Evolutionary conservation across 2,113 vertebrate genomes (phyloP).

Genomic region (Planiliza haematocheilus): DNA sequence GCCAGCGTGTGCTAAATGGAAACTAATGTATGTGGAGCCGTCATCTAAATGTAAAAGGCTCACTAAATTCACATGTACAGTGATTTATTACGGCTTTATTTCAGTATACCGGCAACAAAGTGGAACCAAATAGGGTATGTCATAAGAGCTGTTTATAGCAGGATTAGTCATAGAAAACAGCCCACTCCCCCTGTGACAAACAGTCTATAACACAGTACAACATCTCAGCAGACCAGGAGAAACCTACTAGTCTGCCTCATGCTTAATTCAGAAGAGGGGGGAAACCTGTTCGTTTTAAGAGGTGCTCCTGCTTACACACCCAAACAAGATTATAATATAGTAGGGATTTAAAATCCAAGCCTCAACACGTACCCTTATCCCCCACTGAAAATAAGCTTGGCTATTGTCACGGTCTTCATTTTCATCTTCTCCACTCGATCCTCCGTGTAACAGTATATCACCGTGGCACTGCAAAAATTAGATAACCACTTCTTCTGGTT

Average conservation of each 20-base stretch:
- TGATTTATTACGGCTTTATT: constrained; percentile 44
- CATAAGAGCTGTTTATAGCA: constrained; percentile 78
- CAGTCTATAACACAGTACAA: constrained; percentile 65
- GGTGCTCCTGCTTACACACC: constrained; percentile 24
- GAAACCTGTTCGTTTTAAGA: constrained; percentile 26
- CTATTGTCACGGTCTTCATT: constrained; percentile 56
- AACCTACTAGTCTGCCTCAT: constrained; percentile 43
- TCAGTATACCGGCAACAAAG: constrained; percentile 48
- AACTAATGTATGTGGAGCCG: constrained; percentile 13
- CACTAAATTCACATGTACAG: constrained; percentile 12
- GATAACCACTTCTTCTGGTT: constrained; percentile 44
- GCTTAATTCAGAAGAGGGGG: constrained; percentile 20
- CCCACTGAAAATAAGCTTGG: constrained; percentile 38
- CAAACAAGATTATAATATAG: constrained; percentile 63
- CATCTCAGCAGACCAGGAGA: constrained; percentile 54
- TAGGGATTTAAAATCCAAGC: constrained; percentile 55
- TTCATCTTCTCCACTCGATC: constrained; percentile 45
- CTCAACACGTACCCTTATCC: constrained; percentile 30
- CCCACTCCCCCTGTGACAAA: constrained; percentile 73
- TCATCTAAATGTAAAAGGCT: constrained; percentile 24
- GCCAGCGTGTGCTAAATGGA: not conserved
- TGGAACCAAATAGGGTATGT: constrained; percentile 66
- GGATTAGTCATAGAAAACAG: constrained; percentile 79
- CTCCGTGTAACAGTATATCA: constrained; percentile 42
- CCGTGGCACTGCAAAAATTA: constrained; percentile 15